Base-by-base conservation (phyloP, 64 coral and sea anemone species). In the Pachyseris speciosa region DNA sequence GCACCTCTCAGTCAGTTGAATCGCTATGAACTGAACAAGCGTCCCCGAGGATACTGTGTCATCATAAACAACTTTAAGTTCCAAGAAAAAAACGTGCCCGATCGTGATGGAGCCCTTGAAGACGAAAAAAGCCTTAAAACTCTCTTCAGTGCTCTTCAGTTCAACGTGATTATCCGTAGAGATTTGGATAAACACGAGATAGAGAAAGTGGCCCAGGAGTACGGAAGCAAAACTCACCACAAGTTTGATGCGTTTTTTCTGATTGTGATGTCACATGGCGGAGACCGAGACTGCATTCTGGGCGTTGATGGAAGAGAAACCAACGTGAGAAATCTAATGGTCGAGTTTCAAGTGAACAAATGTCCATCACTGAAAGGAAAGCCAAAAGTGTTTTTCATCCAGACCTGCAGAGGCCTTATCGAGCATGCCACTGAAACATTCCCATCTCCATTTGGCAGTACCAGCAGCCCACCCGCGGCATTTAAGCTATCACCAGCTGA, bases 31-130 rank as follows among this genome's bases (percentile, higher is more conserved):
- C 36, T 85, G 19, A 75, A 58, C 24, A 33, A 64, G 20, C 9
- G 10, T 59, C 51, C 47, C 39, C 78, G 67, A 37, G 89, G 89
- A 6, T 48, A 47, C 17, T 92, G 89, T 37, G 31, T 92, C 51
- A 92, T 92, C 39, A 85, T 92, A 13, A 92, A 83, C 49, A 92
- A 92, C 50, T 7, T 55, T 2, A 85, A 37, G 38, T 92, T 73
- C 36, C 1, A 29, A 11, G 49, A 63, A 68, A 47, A 74, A 0
- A 8, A 10, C 15, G 0, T n/a, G 30, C 0, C 34, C 8, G 22
- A 71, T 20, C 67, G 89, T 11, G 34, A 37, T 10, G 89, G 89
- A 52, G 80, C 89, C 27, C 3, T 9, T 7, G 31, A 71, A 39
- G 89, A 92, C 37, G 89, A 64, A 45, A 48, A 31, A 44, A 76